Percentiles rank a stretch among this genome's conserved stretches.
Conservation (phyloP, 2,113 vertebrate genomes). For the Podiceps cristatus region DNA sequence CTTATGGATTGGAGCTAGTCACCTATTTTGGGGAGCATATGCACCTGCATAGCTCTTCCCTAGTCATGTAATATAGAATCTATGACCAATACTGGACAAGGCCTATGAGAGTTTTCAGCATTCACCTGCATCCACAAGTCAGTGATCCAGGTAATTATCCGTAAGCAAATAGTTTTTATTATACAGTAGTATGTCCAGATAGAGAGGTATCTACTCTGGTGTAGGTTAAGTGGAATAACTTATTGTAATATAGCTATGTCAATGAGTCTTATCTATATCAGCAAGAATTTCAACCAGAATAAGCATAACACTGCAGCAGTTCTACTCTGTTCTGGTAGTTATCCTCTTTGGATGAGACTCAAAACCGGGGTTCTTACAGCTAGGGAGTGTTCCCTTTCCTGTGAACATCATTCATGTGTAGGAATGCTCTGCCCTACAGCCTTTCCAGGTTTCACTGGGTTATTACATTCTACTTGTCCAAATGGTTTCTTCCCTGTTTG, state of each 20-base stretch:
- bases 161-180: neutral
- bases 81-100: neutral
- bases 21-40: neutral
- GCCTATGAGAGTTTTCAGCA: neutral
- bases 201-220: neutral
- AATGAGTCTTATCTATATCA: neutral
- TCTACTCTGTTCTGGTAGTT: neutral
- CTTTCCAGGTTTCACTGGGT: neutral
- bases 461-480: neutral
- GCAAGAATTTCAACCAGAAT: neutral
- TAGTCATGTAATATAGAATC: neutral
- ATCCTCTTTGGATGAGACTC: neutral
- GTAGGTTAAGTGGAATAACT: neutral
- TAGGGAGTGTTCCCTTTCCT: neutral
- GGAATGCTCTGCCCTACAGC: neutral
- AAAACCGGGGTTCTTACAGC: neutral
- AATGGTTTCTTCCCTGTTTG: neutral
- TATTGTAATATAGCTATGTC: neutral
- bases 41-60: neutral
- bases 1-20: neutral
- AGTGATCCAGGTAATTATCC: neutral
- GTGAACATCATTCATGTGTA: accelerated
- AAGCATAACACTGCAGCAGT: neutral
- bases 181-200: neutral
- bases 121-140: neutral